Conservation (phyloP, 1,140 invertebrate species). For the Temnothorax nylanderi region DNA sequence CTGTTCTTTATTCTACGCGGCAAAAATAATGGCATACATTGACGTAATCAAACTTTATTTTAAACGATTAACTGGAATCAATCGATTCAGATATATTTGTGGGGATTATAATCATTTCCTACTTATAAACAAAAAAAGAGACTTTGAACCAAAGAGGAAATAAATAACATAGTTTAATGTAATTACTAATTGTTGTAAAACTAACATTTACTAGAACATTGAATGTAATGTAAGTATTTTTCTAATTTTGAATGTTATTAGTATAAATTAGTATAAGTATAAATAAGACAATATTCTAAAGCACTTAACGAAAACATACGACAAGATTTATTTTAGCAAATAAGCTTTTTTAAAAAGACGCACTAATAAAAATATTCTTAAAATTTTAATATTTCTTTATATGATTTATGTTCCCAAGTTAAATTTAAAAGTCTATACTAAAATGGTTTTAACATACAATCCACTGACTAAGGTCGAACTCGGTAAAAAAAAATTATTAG, state of each 20-base stretch:
- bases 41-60: not conserved
- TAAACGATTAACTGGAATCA: not conserved
- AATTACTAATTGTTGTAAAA: not conserved
- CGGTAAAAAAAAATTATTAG: too few species aligned
- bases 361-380: not conserved
- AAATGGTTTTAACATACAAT: too few species aligned
- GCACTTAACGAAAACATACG: not conserved
- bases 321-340: not conserved
- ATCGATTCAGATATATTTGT: not conserved
- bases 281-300: not conserved
- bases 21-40: not conserved
- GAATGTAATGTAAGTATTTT: not conserved
- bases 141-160: not conserved
- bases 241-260: not conserved
- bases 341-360: not conserved
- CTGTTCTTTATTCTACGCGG: not conserved
- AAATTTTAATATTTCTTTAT: not conserved
- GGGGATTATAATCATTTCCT: not conserved
- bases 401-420: too few species aligned
- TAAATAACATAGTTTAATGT: not conserved
- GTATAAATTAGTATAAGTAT: not conserved
- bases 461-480: too few species aligned
- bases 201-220: not conserved
- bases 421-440: too few species aligned
- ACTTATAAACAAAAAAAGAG: not conserved